Percentiles rank a stretch among this genome's conserved stretches.
phyloP scores from a whole-genome alignment of 2,113 vertebrate genomes.

The Psammodynastes pulverulentus region DNA sequence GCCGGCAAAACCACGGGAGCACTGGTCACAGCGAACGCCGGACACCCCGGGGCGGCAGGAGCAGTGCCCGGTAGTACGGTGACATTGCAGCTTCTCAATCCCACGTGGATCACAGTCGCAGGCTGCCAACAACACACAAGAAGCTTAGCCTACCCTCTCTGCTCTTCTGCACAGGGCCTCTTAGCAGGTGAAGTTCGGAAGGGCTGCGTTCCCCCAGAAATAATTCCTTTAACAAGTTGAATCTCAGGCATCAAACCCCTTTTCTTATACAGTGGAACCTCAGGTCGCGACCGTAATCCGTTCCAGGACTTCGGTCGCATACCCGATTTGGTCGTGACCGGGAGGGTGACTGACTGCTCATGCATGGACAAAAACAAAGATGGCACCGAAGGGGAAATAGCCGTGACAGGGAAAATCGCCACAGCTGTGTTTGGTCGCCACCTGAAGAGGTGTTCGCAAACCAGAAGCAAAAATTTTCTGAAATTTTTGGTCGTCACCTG shows the following conservation, averaged over 20 bases:
- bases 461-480: too few species aligned
- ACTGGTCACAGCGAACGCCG: conserved; percentile 93
- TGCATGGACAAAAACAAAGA: too few species aligned
- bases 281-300: too few species aligned
- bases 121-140: conserved; percentile 62
- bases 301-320: too few species aligned
- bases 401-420: too few species aligned
- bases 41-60: conserved; percentile 88
- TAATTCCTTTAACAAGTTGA: neutral
- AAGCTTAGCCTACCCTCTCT: neutral
- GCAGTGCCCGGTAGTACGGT: conserved; percentile 86
- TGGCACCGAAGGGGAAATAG: too few species aligned
- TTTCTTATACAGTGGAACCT: too few species aligned
- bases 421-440: too few species aligned
- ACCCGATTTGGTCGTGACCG: too few species aligned
- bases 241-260: neutral
- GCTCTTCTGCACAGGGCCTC: neutral
- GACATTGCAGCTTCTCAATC: conserved; percentile 84
- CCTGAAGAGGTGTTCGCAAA: too few species aligned
- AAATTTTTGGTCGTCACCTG: too few species aligned
- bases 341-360: too few species aligned
- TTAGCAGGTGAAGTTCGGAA: neutral
- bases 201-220: neutral
- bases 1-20: conserved; percentile 89
- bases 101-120: conserved; percentile 92